Conservation (phyloP, 2,113 vertebrate genomes). For the Acrocephalus arundinaceus region DNA sequence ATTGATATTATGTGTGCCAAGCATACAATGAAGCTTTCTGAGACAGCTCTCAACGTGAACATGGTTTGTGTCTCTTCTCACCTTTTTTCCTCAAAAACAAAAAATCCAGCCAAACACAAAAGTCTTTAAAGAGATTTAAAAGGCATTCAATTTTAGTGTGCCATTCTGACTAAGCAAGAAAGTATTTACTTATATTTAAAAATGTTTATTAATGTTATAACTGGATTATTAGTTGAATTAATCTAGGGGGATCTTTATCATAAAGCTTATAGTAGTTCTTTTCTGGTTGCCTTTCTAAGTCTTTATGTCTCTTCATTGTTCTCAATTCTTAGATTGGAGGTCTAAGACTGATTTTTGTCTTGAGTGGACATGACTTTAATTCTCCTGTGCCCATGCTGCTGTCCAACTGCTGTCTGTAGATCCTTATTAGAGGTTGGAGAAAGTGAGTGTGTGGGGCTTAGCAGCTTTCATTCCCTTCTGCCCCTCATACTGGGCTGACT, state of each 20-base stretch:
- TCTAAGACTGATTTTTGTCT: not conserved
- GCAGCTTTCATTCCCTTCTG: not conserved
- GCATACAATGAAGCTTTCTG: not conserved
- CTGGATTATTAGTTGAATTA: not conserved
- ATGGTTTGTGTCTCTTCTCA: not conserved
- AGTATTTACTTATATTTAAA: not conserved
- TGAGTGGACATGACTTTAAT: not conserved
- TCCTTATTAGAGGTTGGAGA: not conserved
- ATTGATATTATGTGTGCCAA: not conserved
- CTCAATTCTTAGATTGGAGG: not conserved
- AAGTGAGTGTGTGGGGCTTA: not conserved
- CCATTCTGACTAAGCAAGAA: not conserved
- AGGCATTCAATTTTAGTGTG: not conserved
- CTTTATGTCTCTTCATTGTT: not conserved
- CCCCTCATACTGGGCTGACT: accelerated
- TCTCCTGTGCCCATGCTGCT: not conserved
- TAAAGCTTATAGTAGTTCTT: not conserved
- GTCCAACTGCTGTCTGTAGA: not conserved
- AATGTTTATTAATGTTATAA: not conserved
- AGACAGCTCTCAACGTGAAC: not conserved
- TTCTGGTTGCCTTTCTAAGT: not conserved
- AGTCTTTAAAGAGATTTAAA: not conserved
- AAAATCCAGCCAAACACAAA: not conserved
- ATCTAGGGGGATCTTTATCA: not conserved
- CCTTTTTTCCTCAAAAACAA: not conserved